These are phyloP conservation scores for Anniella stebbinsi DNA, from an alignment of 2,797 vertebrate genomes.

Conservation along the genomic window DNA sequence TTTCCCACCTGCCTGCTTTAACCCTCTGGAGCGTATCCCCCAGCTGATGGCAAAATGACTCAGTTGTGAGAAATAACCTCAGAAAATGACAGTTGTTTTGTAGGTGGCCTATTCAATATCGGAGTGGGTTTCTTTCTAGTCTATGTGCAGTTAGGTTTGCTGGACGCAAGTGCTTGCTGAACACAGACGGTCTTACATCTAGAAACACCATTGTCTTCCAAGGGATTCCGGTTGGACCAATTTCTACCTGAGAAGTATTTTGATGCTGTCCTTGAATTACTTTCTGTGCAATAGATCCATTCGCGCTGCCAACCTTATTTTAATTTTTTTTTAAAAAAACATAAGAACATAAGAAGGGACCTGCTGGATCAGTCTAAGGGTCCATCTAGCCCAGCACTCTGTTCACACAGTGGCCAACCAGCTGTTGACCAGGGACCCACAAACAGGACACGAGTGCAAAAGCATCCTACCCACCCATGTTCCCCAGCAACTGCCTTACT, in stretches of 20 bases:
- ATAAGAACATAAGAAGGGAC: neutral
- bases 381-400: too few relatives aligned
- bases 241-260: neutral
- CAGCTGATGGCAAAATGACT: conserved; percentile 25
- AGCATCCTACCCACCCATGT: too few relatives aligned
- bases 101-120: neutral
- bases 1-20: conserved; percentile 10
- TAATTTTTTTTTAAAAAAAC: neutral
- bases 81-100: neutral
- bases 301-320: neutral
- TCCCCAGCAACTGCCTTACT: too few relatives aligned
- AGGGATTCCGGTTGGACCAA: neutral
- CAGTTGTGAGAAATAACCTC: conserved; percentile 34
- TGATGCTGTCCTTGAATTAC: neutral
- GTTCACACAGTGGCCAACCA: too few relatives aligned
- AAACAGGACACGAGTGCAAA: too few relatives aligned
- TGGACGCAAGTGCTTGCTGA: neutral
- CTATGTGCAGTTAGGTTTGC: neutral
- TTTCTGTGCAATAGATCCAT: neutral
- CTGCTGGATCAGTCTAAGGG: too few relatives aligned
- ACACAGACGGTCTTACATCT: neutral
- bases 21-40: neutral
- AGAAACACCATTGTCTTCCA: neutral
- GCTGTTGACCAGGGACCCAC: too few relatives aligned
- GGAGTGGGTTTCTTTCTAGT: neutral